phyloP scores from a whole-genome alignment of 2,113 vertebrate species.

The Bucco capensis region DNA sequence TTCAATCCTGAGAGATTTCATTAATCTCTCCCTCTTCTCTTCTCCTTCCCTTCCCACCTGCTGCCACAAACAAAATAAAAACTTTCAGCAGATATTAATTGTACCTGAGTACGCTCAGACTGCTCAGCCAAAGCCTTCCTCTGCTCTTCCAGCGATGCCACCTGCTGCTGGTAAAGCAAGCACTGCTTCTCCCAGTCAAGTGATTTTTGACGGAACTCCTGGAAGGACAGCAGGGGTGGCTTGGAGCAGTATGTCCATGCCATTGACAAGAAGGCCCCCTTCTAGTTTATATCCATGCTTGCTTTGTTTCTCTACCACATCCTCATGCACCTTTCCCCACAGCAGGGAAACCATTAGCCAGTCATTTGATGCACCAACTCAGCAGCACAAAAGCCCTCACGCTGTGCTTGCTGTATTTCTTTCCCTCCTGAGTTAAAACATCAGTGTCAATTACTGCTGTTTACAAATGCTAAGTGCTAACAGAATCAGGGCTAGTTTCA shows the following conservation, averaged over 20 bases:
- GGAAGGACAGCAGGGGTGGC: conserved; percentile 54
- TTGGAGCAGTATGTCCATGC: background rate
- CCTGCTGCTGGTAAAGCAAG: conserved; percentile 84
- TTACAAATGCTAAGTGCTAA: conserved; percentile 9
- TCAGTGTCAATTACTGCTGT: conserved; percentile 16
- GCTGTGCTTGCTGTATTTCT: background rate
- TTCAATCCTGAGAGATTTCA: background rate
- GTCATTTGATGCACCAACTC: conserved; percentile 8
- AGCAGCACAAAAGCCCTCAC: background rate
- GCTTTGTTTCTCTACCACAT: background rate
- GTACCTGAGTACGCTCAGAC: conserved; percentile 82
- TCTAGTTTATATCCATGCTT: background rate
- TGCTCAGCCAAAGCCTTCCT: conserved; percentile 85
- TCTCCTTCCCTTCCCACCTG: background rate
- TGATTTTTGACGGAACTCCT: conserved; percentile 85
- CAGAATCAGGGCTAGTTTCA: background rate
- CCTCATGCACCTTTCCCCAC: background rate
- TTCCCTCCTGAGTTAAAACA: conserved; percentile 38
- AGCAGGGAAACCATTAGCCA: conserved; percentile 60
- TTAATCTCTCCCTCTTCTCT: background rate
- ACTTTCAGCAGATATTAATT: background rate
- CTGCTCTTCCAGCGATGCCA: conserved; percentile 83
- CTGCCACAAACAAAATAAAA: background rate
- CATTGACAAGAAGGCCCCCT: background rate
- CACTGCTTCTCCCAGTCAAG: conserved; percentile 88